Base-by-base conservation (phyloP, 2,888 invertebrate species). In the Drosophila diplacantha region DNA sequence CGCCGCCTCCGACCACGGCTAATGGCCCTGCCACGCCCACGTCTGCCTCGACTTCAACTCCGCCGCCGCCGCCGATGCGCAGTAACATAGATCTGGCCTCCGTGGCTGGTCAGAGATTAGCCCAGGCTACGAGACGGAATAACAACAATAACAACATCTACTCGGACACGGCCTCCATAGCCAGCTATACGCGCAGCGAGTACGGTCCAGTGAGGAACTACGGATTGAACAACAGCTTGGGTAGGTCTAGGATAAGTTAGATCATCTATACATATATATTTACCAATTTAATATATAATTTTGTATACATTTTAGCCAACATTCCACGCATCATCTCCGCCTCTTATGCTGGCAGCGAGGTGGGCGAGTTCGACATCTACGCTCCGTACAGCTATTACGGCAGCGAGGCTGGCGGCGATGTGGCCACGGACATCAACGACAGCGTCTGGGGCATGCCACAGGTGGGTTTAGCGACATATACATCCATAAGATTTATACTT, bases 321-420 rank as follows among this genome's bases (percentile, higher is more conserved):
- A 88, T 88, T 84, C 88, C 87, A 77, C 90, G 80, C 91, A 92
- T 94, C 43, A 90, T 91, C 77, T 93, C 94, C 4, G 90, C 94
- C 49, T 94, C 94, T 7, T 95, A 95, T 87, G 95, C 94, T 85
- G 94, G 94, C 65, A 95, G 95, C 85, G 95, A 95, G 87, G 91
- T 92, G 56, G 91, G 92, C 7, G 95, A 95, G 87, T 94, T 94
- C 55, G 95, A 95, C 85, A 93, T 95, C 66, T 95, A 94, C 83
- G 92, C 94, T 9, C 94, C 95, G 1, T 94, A 94, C 87, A 93
- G 93, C 85, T 94, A 94, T 87, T 94, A 88, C 66, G 91, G 91
- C 50, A 91, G 91, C 75, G 91, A 91, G 86, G 89, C 90, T 38
- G 91, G 88, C 39, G 87, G 86, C 43, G 89, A 88, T 84, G 85